Conservation (phyloP, 2,888 invertebrate genomes). For the Dyspetes luteomarginatus region DNA sequence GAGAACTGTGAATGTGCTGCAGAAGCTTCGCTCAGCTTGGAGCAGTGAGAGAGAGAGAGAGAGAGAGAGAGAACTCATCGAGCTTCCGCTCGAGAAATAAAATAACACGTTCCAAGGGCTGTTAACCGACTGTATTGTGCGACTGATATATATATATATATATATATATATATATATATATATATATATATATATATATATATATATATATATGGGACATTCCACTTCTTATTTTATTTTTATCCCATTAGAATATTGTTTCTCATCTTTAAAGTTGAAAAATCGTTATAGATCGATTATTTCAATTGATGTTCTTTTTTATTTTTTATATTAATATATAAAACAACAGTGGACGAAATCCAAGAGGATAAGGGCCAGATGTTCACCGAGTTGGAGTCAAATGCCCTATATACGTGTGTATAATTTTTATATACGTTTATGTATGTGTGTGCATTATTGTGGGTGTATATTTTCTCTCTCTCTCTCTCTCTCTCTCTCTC, state of each 20-base stretch:
- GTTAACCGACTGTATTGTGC: slow-evolving; percentile 39
- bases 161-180: background rate
- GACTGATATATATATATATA: slow-evolving; percentile 5
- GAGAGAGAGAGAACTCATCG: slow-evolving; percentile 29
- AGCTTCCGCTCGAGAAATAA: slow-evolving; percentile 57
- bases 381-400: too few relatives aligned
- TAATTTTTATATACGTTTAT: background rate
- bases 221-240: too few relatives aligned
- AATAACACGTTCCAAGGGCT: slow-evolving; percentile 31
- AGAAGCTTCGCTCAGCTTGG: slow-evolving; percentile 50
- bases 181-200: background rate
- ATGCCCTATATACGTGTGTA: too few relatives aligned
- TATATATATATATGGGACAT: too few relatives aligned
- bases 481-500: slow-evolving; percentile 2
- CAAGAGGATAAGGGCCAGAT: too few relatives aligned
- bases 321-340: too few relatives aligned
- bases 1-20: slow-evolving; percentile 47
- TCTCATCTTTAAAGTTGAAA: too few relatives aligned
- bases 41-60: slow-evolving; percentile 8
- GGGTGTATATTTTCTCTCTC: too few relatives aligned
- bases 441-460: background rate
- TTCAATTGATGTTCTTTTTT: too few relatives aligned
- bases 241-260: too few relatives aligned
- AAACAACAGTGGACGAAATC: too few relatives aligned
- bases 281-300: too few relatives aligned